Evolutionary conservation across 2,888 invertebrate genomes (phyloP).

Genomic region (Eueremaeus valkanovi): DNA sequence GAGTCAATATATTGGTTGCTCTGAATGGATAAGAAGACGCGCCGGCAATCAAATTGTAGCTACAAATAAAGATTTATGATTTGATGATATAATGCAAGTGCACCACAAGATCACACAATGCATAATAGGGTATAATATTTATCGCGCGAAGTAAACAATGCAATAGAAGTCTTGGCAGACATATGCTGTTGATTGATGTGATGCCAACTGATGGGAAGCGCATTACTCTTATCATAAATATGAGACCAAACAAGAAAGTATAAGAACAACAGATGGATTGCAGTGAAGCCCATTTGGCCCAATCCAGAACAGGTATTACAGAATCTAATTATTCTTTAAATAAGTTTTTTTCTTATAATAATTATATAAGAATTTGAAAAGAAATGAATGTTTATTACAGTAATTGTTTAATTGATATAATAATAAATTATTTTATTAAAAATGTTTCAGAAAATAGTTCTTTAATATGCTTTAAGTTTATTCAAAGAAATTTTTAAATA

Average conservation of each 20-base stretch:
- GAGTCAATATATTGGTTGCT: background rate
- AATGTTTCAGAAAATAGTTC: too few species aligned
- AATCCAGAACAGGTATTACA: too few species aligned
- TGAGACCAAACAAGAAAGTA: background rate
- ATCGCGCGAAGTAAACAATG: conserved; percentile 6
- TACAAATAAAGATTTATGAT: conserved; percentile 23
- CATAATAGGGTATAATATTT: too few species aligned
- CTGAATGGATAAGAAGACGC: conserved; percentile 9
- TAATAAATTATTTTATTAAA: too few species aligned
- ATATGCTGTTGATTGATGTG: conserved; percentile 33
- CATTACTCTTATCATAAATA: conserved; percentile 10
- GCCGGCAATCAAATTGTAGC: background rate
- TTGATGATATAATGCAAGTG: conserved; percentile 17
- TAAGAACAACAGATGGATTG: conserved; percentile 6
- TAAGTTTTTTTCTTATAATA: too few species aligned
- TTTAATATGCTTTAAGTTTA: too few species aligned
- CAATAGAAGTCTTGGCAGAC: conserved; percentile 12
- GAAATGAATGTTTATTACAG: too few species aligned
- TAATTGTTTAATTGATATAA: too few species aligned
- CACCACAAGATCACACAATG: background rate
- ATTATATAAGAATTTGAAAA: too few species aligned
- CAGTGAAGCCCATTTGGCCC: too few species aligned
- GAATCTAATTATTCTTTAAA: too few species aligned
- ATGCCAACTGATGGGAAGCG: background rate
- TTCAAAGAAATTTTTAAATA: too few species aligned